phyloP scores from a whole-genome alignment of 2,888 invertebrate genomes.

The Sarcophaga rosellei region DNA sequence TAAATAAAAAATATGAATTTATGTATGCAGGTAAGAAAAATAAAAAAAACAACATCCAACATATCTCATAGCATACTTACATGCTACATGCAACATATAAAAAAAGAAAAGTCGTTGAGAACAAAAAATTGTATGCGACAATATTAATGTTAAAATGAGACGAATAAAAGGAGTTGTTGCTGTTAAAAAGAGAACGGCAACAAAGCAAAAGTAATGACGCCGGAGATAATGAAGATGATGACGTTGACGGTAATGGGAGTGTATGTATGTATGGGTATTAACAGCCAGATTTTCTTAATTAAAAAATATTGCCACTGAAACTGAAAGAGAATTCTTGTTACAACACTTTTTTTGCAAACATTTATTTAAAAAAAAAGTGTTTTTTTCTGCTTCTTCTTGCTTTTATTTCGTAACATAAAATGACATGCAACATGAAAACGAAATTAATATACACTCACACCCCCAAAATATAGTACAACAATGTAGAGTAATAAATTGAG shows the following conservation, averaged over 20 bases:
- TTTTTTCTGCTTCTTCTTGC: too few species aligned
- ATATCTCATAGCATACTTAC: neutral
- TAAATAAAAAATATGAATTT: slow-evolving; percentile 38
- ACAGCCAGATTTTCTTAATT: slow-evolving; percentile 43
- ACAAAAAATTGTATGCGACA: neutral
- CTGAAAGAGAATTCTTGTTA: neutral
- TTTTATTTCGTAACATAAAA: neutral
- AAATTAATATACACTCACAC: neutral
- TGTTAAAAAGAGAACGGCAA: neutral
- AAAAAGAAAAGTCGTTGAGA: too few species aligned
- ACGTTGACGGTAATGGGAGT: too few species aligned
- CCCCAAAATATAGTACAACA: neutral
- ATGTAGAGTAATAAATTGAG: too few species aligned
- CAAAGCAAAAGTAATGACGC: neutral
- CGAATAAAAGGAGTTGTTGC: slow-evolving; percentile 12
- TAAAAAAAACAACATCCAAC: neutral
- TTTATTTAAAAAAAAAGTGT: neutral
- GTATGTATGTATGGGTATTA: too few species aligned
- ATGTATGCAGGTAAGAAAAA: slow-evolving; percentile 11
- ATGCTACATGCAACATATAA: slow-evolving; percentile 36
- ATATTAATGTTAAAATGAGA: slow-evolving; percentile 33
- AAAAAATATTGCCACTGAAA: slow-evolving; percentile 43
- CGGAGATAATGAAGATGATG: neutral
- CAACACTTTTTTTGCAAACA: too few species aligned
- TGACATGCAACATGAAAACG: neutral